Base-by-base conservation (phyloP, 2,113 vertebrate species). In the Chauna torquata region DNA sequence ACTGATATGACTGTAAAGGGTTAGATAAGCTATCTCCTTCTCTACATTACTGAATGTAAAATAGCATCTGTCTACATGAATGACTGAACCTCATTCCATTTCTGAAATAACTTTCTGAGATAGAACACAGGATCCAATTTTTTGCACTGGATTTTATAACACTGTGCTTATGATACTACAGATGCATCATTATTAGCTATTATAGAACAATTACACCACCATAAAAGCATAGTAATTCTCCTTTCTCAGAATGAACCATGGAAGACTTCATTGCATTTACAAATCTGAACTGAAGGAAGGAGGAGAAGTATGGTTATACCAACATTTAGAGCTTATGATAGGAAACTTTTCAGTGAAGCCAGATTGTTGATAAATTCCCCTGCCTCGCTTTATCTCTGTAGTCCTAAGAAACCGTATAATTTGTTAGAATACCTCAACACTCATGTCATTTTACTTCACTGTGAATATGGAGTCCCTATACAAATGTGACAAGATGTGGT, bases 131-230 rank as follows among this genome's bases (percentile, higher is more conserved):
- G 30, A 59, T 47, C 45, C 79, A 95, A 91, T 91, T 81, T 55
- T 81, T 95, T 91, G 84, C 71, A 47, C 52, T 94, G 74, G 32
- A 55, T 91, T 96, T 95, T 79, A 79, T 70, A 90, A 66, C 38
- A 17, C 45, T 30, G 36, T 47, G 47, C 75, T 77, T 85, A 88
- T 72, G 75, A 94, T 83, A 88, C 25, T 80, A 66, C 95, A 85
- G 84, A 91, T 82, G 57, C 36, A 89, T 76, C 58, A 85, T 94
- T 96, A 89, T 95, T 94, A 95, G 87, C 79, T 91, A 64, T 94
- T 92, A 80, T 3, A 64, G 49, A 94, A 61, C 66, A 92, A 95
- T 94, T 95, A 81, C 50, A 70, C 36, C 28, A 69, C 66, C 71
- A 81, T 90, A 77, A 55, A 79, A 81, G 30, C 32, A 61, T 1